Evolutionary conservation across 1,140 invertebrate genomes (phyloP), one percentile per base, ranked within the genome.

Genomic region (Caenorhabditis tropicalis): DNA sequence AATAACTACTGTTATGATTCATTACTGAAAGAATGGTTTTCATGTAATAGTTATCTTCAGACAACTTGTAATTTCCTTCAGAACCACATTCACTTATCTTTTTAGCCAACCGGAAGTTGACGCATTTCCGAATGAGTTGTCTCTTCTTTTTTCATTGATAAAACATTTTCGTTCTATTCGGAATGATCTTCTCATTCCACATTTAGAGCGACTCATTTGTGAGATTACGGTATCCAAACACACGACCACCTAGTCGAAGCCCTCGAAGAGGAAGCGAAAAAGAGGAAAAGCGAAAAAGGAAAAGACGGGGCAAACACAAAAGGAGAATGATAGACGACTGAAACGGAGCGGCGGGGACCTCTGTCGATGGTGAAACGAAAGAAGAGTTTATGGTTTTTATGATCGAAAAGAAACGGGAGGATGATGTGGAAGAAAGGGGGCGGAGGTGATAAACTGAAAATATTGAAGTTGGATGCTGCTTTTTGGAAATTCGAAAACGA

Each of bases 311-410:
- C 48, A 56, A 56, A 56, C 53, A 56, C 24, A 15, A 56, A 56
- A 51, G 21, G 49, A 21, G 7, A 51, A 56, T 29, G 53, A 56
- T 56, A 56, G 53, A 56, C 53, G 53, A 56, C 53, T 56, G 53
- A 27, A 56, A 56, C n/a, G 53, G 10, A 56, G 10, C 24, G 53
- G 12, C 39, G 53, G 53, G 53, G 53, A 56, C 53, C 53, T n/a
- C n/a, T n/a, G n/a, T n/a, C 24, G 7, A 19, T 19, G 19, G 24
- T 24, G 19, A 12, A 10, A 19, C n/a, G n/a, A 27, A 9, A 24
- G 24, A 56, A 27, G 53, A 56, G 53, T 56, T 56, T 56, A 56
- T 56, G 53, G 53, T 56, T 56, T 56, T 56, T 16, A 56, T 56
- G 3, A 27, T n/a, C n/a, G n/a, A n/a, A n/a, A n/a, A n/a, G n/a